phyloP scores from a whole-genome alignment of 1,140 invertebrate genomes.

The Philopotamus ludificatus region DNA sequence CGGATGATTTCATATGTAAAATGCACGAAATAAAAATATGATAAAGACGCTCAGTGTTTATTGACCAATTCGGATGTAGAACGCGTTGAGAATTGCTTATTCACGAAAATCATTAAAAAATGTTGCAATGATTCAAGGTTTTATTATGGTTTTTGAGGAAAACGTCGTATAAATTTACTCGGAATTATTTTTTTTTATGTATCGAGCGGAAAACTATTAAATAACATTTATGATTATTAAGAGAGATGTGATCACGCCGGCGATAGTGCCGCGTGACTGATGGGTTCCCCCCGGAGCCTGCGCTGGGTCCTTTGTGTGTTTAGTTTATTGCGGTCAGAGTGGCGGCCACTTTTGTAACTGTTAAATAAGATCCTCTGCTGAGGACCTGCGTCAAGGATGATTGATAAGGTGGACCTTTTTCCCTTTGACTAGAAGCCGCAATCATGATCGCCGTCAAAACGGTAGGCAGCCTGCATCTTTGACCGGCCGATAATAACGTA shows the following conservation, averaged over 20 bases:
- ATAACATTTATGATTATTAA: background rate
- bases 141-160: no score
- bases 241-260: no score
- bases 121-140: no score
- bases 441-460: conserved; percentile 1
- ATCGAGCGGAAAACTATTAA: background rate
- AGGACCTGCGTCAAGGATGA: conserved; percentile 20
- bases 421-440: background rate
- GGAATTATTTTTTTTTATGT: background rate
- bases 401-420: conserved; percentile 25
- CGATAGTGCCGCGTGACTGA: conserved; percentile 8
- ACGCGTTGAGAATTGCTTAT: no score
- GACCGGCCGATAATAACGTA: no score
- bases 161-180: no score
- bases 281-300: conserved; percentile 1
- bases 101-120: no score
- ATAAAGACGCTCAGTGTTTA: no score
- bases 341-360: conserved; percentile 17
- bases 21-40: no score
- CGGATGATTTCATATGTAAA: no score
- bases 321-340: background rate
- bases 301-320: background rate
- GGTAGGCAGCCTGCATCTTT: background rate
- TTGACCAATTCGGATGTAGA: no score
- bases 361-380: conserved; percentile 19